Conservation (phyloP, 2,888 invertebrate genomes). For the Tenthredo amoena region DNA sequence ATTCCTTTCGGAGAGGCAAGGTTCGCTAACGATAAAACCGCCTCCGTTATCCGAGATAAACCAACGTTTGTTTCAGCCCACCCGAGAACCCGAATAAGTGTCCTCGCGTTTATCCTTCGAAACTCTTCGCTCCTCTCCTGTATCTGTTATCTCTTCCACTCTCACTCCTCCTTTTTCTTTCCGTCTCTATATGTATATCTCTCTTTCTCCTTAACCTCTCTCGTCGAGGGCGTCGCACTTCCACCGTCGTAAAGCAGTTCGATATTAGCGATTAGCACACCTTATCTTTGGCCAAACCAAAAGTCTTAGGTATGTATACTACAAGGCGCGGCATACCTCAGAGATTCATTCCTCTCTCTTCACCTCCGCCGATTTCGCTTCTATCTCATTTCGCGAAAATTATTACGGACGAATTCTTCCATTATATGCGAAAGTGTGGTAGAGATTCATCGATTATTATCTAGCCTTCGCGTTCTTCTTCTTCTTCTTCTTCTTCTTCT, state of each 20-base stretch:
- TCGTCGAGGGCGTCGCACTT: background rate
- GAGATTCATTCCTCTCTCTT: background rate
- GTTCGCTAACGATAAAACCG: constrained; percentile 39
- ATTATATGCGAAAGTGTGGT: background rate
- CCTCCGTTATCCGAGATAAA: constrained; percentile 48
- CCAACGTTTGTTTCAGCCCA: constrained; percentile 43
- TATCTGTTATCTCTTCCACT: constrained; percentile 42
- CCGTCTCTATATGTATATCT: background rate
- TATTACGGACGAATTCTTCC: background rate
- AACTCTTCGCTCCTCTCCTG: constrained; percentile 24
- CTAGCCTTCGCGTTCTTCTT: background rate
- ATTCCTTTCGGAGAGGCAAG: constrained; percentile 9
- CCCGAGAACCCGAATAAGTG: constrained; percentile 35
- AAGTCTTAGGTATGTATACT: constrained; percentile 21
- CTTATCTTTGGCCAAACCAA: constrained; percentile 40
- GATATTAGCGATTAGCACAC: constrained; percentile 42
- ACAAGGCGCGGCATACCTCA: constrained; percentile 1
- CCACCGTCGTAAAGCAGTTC: constrained; percentile 44
- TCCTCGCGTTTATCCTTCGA: constrained; percentile 43
- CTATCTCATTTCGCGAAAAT: background rate
- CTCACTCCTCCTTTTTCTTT: constrained; percentile 16
- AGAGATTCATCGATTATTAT: background rate
- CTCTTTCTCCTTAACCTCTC: background rate
- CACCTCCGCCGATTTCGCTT: background rate
- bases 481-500: background rate